Evolutionary conservation across 2,797 vertebrate genomes (phyloP), one percentile per base, ranked within the genome.

Genomic region (Merluccius polli): DNA sequence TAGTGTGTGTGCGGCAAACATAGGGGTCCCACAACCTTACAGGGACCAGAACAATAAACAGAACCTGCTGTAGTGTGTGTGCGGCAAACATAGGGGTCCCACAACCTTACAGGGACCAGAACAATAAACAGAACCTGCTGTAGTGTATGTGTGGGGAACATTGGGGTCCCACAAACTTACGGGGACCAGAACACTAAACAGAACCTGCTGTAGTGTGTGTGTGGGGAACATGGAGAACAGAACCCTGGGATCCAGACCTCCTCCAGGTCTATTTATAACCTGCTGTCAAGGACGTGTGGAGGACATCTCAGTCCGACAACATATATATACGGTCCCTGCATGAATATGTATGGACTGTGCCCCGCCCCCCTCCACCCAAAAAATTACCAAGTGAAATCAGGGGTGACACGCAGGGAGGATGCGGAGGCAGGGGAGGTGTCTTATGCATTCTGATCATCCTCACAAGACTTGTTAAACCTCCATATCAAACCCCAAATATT

Each of bases 301-400:
- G 92, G 90, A 91, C 91, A 83, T 88, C 87, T 92, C 89, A 87
- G 86, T 91, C 77, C 90, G 88, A 89, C 90, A 92, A 59, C 52
- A n/a, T 86, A 85, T 89, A 84, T 85, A 87, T 88, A 83, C 81
- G 84, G 73, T 33, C 44, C 33, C 44, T 1, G 77, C 88, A 92
- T 93, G 87, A 93, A 93, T 93, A 93, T 93, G 89, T 88, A 92
- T 87, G 83, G 83, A 15, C 0, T 6, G 85, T 76, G 65, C 79
- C 24, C 32, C 85, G 84, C 85, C 72, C 44, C 18, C 33, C 33
- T 18, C 0, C 44, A 48, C 65, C 86, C 74, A 81, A 82, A 52
- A 12, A 91, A 92, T 93, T 91, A 92, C 89, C 89, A 92, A 92
- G 91, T 92, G 87, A 92, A 91, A 92, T 92, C 77, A 77, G 69